Base-by-base conservation (phyloP, 2,888 invertebrate species). In the Resseliella maxima region DNA sequence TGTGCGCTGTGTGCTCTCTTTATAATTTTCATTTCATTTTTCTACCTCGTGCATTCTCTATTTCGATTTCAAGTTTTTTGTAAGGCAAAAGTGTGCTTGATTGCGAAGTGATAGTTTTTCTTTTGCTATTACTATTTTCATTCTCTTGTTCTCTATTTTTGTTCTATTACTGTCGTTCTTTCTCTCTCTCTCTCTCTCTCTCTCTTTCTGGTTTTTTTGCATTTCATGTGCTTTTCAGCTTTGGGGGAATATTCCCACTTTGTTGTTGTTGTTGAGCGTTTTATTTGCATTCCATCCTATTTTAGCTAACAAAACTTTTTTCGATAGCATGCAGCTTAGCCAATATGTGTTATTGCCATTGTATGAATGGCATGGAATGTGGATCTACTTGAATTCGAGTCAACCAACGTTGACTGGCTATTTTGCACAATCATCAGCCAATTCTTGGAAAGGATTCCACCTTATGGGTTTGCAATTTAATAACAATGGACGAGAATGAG, bases 381-480 rank as follows among this genome's bases (percentile, higher is more conserved):
- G 15, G 31, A 0, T 72, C 15, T 72, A 8, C 31, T 35, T 31
- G 24, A 5, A 2, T 10, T 27, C 15, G 72, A 31, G 35, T 18
- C 72, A 72, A 35, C 31, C 2, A 3, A 72, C 31, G n/a, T n/a
- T 72, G 72, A 15, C 18, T 18, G 31, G 8, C 72, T 72, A 18
- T 72, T 72, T 31, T 72, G 31, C 24, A 72, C 31, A 72, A 72
- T 72, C 72, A 72, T 72, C 72, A 72, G 72, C 72, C 72, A 72
- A 72, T 72, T 31, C 31, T 72, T 72, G 72, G 31, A 35, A 31
- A 72, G 15, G 15, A 15, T 21, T 72, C 15, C 72, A 72, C 31
- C 31, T 72, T 59, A 24, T 59, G 59, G 1, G 59, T 59, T 59
- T 72, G 59, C 27, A 0, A 59, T 59, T 59, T 24, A 59, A 59